Base-by-base conservation (phyloP, 2,113 vertebrate species). In the Irena cyanogastra region DNA sequence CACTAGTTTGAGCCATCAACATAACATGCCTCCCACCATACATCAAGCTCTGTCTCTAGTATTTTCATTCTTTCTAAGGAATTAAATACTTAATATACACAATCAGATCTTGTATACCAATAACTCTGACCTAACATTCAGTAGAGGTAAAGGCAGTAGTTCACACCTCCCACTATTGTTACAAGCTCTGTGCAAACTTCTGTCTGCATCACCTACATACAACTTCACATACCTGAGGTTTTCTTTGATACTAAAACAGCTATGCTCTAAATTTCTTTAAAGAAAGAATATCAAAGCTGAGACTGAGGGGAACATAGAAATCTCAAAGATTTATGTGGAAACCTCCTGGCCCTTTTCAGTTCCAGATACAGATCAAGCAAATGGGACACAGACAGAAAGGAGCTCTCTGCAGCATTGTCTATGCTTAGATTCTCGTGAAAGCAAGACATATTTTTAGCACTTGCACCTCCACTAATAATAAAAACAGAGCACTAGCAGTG, bases 401-500 rank as follows among this genome's bases (percentile, higher is more conserved):
- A 89, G 63, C 41, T 88, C 66, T 91, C 66, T 70, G 63, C 75
- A 72, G 66, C n/a, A 75, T 3, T 47, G 69, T 76, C 70, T 83
- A 24, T 23, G 22, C 70, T 75, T 42, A 74, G 54, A 19, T 80
- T 93, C 82, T 77, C 13, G 3, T 24, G 71, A 92, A 91, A 85
- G 35, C 49, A 91, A 66, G 66, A 68, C 65, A 35, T 71, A 93
- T 71, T 94, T 93, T 91, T 87, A 94, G 59, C 45, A 72, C 65
- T 87, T 87, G 61, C 66, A 93, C 50, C 59, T 96, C 83, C 63
- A 78, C 75, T 83, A 96, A 91, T 94, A 87, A 83, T 28, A 93
- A 91, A 89, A 89, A 59, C 87, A 95, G 87, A 91, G 54, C 39
- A 70, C 78, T 63, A 88, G 59, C 68, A 74, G 31, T 49, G 71